Percentiles rank a stretch among this genome's conserved stretches.
These are phyloP conservation scores for Gallinago nigripennis DNA, from an alignment of 2,797 vertebrate genomes.

Conservation along the genomic window DNA sequence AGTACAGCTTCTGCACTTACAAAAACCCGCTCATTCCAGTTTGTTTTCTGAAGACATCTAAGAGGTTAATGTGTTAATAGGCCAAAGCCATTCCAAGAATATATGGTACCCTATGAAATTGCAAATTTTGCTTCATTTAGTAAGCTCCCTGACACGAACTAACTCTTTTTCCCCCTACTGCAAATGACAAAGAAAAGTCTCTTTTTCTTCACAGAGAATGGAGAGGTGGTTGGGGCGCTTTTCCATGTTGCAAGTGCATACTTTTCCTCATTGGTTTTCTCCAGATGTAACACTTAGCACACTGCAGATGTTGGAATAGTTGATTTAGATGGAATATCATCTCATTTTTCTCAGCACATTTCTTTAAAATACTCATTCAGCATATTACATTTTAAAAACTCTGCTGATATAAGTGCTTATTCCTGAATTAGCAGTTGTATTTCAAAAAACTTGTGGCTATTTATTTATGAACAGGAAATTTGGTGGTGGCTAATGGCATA, in stretches of 20 bases:
- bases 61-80: not conserved
- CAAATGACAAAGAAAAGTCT: not conserved
- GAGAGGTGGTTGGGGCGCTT: not conserved
- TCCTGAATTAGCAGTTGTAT: not conserved
- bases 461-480: not conserved
- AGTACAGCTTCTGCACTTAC: not conserved
- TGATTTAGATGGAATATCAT: not conserved
- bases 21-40: not conserved
- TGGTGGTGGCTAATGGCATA: not conserved
- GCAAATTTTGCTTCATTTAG: not conserved
- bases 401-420: not conserved
- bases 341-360: not conserved
- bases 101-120: not conserved
- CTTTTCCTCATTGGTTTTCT: not conserved
- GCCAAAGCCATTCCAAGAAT: not conserved
- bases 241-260: not conserved
- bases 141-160: not conserved
- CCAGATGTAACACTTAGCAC: not conserved
- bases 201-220: not conserved
- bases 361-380: not conserved
- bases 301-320: not conserved
- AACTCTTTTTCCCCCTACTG: not conserved
- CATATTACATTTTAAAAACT: not conserved
- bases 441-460: not conserved
- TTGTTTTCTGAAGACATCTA: not conserved